Percentiles rank a stretch among this genome's conserved stretches.
phyloP scores from a whole-genome alignment of 2,113 vertebrate species.

The Ameiurus melas region DNA sequence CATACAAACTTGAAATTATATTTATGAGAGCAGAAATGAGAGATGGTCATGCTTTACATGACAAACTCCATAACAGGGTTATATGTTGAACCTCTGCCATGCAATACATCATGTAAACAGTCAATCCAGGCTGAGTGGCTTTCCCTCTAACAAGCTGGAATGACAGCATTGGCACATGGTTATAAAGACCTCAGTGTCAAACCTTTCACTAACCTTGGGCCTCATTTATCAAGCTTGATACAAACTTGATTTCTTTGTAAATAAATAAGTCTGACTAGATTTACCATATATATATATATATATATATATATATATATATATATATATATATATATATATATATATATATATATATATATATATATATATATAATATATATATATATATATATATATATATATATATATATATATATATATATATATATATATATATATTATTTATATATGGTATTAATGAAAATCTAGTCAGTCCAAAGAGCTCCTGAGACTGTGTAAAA shows the following conservation, averaged over 20 bases:
- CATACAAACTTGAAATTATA: constrained; percentile 30
- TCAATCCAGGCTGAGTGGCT: not conserved
- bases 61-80: constrained; percentile 3
- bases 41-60: constrained; percentile 32
- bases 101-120: constrained; percentile 28
- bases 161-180: constrained; percentile 7
- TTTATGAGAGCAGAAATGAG: constrained; percentile 44
- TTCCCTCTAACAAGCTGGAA: constrained; percentile 8
- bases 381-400: too few relatives aligned
- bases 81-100: constrained; percentile 16
- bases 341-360: too few relatives aligned
- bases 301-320: too few relatives aligned
- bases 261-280: too few relatives aligned
- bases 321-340: too few relatives aligned
- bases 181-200: constrained; percentile 14
- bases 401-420: too few relatives aligned
- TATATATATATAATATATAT: too few relatives aligned
- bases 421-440: too few relatives aligned
- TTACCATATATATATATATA: too few relatives aligned
- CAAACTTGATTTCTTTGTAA: not conserved
- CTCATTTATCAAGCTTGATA: not conserved
- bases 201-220: not conserved
- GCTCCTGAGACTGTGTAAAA: not conserved
- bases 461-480: not conserved
- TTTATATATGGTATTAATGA: too few relatives aligned